Conservation (phyloP, 2,113 vertebrate genomes). For the Trichomycterus rosablanca region DNA sequence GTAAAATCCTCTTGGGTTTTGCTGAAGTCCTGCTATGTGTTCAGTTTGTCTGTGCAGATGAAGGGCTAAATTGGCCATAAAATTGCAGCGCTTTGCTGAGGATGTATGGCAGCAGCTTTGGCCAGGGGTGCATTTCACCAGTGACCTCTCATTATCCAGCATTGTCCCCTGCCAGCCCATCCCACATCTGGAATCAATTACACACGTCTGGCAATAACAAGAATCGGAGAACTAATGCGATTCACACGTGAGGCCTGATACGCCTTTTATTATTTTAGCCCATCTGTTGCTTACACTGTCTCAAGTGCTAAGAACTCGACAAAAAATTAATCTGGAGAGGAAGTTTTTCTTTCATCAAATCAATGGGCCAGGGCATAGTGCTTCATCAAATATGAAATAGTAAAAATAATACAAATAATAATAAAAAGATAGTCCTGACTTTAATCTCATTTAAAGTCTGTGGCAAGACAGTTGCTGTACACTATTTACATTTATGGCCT, state of each 20-base stretch:
- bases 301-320: conserved; percentile 30
- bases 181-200: conserved; percentile 50
- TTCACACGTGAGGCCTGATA: conserved; percentile 40
- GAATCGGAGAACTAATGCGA: conserved; percentile 37
- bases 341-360: too few relatives aligned
- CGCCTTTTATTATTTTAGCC: conserved; percentile 40
- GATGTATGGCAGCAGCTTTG: conserved; percentile 31
- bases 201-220: conserved; percentile 43
- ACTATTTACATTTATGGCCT: too few relatives aligned
- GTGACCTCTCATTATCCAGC: conserved; percentile 41
- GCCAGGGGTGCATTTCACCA: conserved; percentile 11
- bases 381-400: too few relatives aligned
- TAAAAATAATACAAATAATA: too few relatives aligned
- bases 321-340: too few relatives aligned
- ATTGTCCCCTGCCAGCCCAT: conserved; percentile 41
- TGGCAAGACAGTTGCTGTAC: too few relatives aligned
- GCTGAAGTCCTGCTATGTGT: conserved; percentile 2
- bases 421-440: too few relatives aligned
- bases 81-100: conserved; percentile 30
- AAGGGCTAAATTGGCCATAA: conserved; percentile 37
- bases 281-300: conserved; percentile 38
- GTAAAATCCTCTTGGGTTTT: not conserved
- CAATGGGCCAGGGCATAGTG: too few relatives aligned
- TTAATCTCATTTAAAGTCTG: too few relatives aligned
- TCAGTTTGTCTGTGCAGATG: conserved; percentile 25